phyloP scores from a whole-genome alignment of 2,797 vertebrate genomes.

The Artibeus lituratus region DNA sequence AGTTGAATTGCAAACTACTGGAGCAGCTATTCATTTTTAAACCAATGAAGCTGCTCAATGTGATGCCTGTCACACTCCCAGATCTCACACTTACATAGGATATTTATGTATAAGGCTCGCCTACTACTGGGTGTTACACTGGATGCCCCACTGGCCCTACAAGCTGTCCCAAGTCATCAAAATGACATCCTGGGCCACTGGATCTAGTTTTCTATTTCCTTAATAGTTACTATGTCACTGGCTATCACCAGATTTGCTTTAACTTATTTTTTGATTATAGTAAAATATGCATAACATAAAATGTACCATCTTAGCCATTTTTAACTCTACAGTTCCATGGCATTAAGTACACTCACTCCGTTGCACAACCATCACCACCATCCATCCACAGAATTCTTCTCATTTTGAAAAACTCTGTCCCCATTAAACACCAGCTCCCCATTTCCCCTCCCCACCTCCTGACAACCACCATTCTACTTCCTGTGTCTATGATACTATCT shows the following conservation, averaged over 20 bases:
- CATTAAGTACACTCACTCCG: background rate
- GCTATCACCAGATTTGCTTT: background rate
- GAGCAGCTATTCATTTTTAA: slow-evolving; percentile 16
- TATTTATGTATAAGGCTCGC: background rate
- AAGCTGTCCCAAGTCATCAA: background rate
- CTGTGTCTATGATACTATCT: background rate
- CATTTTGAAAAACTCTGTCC: background rate
- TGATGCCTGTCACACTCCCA: background rate
- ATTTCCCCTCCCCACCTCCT: background rate
- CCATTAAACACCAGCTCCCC: background rate
- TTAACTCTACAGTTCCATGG: background rate
- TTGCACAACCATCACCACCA: background rate
- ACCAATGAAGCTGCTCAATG: background rate
- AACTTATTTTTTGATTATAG: background rate
- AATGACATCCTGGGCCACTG: background rate
- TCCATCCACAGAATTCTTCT: background rate
- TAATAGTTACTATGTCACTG: background rate
- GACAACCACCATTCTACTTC: background rate
- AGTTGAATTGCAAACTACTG: background rate
- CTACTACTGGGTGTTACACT: background rate
- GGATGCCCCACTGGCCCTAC: background rate
- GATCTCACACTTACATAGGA: background rate
- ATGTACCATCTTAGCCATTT: background rate
- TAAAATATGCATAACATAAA: background rate
- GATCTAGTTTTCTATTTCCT: background rate